These are phyloP conservation scores for Drosophila setifemur DNA, from an alignment of 1,140 invertebrate species.

Conservation along the genomic window DNA sequence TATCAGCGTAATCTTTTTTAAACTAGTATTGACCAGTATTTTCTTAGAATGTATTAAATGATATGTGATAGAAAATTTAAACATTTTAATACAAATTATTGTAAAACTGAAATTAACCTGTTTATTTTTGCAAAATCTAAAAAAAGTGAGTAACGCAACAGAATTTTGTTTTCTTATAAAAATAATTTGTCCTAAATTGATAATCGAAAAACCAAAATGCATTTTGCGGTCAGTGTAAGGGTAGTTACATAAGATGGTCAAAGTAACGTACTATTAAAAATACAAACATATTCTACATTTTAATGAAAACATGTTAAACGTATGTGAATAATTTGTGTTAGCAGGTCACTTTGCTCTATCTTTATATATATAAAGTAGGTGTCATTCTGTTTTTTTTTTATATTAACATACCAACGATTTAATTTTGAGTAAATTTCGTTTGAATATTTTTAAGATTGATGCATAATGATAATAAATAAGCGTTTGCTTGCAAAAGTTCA, in stretches of 20 bases:
- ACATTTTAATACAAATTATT: not conserved
- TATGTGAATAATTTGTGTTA: not conserved
- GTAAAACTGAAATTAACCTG: not conserved
- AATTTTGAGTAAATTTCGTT: too few species aligned
- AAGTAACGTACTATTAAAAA: constrained; percentile 8
- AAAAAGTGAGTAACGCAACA: too few species aligned
- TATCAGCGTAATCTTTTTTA: too few species aligned
- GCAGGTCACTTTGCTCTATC: too few species aligned
- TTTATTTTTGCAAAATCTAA: not conserved
- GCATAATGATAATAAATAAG: too few species aligned
- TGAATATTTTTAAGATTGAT: too few species aligned
- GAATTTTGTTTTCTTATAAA: too few species aligned
- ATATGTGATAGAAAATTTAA: too few species aligned
- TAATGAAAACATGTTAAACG: not conserved
- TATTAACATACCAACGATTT: too few species aligned
- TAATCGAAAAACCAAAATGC: constrained; percentile 39
- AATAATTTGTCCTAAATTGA: constrained; percentile 16
- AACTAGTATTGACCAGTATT: not conserved
- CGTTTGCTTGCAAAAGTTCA: too few species aligned
- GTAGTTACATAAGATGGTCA: constrained; percentile 9
- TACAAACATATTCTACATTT: constrained; percentile 1
- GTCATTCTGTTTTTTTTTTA: too few species aligned
- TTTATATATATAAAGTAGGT: too few species aligned
- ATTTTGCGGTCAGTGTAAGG: constrained; percentile 13
- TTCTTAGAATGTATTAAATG: not conserved